These are phyloP conservation scores for Odocoileus hemionus DNA, from an alignment of 2,113 vertebrate genomes.

Conservation along the genomic window DNA sequence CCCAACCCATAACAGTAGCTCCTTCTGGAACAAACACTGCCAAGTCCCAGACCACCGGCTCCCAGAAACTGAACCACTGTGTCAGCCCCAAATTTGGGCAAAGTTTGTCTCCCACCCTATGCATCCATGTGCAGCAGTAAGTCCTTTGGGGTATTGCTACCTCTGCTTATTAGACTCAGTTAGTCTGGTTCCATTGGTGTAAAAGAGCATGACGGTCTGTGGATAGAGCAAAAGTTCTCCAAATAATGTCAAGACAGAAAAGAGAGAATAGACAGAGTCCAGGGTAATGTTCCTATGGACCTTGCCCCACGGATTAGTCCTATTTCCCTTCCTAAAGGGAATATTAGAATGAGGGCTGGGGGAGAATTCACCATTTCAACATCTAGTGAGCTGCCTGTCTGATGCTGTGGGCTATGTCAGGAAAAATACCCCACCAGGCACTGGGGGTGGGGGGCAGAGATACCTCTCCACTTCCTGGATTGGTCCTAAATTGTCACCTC, in stretches of 20 bases:
- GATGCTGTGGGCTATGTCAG: background rate
- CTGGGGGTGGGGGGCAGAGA: accelerated
- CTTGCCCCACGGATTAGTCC: background rate
- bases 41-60: background rate
- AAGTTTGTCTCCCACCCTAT: background rate
- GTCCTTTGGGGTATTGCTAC: accelerated
- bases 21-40: background rate
- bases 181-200: background rate
- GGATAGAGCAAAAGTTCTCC: background rate
- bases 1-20: background rate
- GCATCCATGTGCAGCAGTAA: background rate
- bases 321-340: background rate
- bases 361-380: background rate
- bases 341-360: background rate
- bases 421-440: background rate
- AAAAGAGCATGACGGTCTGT: background rate
- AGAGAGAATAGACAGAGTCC: background rate
- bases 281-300: background rate
- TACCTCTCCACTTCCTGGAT: background rate
- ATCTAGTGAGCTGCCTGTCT: background rate
- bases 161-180: background rate
- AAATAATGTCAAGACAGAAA: background rate
- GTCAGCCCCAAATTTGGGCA: background rate
- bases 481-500: background rate
- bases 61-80: background rate